Evolutionary conservation across 2,888 invertebrate genomes (phyloP), one percentile per base, ranked within the genome.

Genomic region (Drosophila meridiana): DNA sequence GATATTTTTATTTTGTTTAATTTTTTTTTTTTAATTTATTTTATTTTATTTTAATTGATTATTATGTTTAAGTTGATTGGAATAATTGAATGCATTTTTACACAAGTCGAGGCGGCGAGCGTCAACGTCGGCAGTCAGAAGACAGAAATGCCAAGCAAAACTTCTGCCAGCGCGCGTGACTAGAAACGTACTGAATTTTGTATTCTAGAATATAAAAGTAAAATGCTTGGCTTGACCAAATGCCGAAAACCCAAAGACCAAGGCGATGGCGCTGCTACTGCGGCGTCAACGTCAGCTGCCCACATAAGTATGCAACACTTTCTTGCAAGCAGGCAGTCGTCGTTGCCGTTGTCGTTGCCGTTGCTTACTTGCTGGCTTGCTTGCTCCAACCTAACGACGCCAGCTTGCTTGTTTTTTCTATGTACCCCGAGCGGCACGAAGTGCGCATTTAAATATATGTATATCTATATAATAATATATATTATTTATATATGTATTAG

Each of bases 91-190:
- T 72, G 57, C 36, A 62, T 74, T 79, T 85, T 86, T 90, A 90
- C 89, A 90, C 85, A 85, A 89, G 87, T 89, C 77, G 66, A 78
- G 81, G 76, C 81, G 90, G 73, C 89, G 74, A 73, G 74, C 72
- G 83, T 80, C 88, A 86, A 86, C 80, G 83, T 76, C 72, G 85
- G 62, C 73, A 62, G 68, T 73, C 64, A 71, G 82, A 79, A 84
- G 85, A 86, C 89, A 89, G 76, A 85, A 73, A 85, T 71, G 88
- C 89, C 82, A 89, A 90, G 89, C 77, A 89, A 88, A 85, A 90
- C 90, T 86, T 85, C 90, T 87, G 86, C 83, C 91, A 90, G 87
- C 91, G 88, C 87, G 91, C 79, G 91, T 86, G 91, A 91, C 91
- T 90, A 83, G 83, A 83, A 91, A 90, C 90, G 90, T 82, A 91